Conservation (phyloP, 2,113 vertebrate genomes). For the Plotosus lineatus region DNA sequence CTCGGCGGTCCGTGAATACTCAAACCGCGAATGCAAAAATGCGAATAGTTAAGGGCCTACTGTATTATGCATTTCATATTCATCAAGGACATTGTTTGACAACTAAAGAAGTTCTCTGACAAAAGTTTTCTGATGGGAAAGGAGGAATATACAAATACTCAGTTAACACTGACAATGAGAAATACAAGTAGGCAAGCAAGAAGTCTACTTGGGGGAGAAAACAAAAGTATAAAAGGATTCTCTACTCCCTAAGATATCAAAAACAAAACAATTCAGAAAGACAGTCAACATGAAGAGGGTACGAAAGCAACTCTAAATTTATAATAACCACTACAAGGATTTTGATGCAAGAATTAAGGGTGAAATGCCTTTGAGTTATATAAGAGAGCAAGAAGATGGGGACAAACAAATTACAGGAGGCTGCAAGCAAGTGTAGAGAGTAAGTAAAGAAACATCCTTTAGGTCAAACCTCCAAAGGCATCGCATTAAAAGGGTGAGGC, state of each 20-base stretch:
- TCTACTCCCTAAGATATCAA: slow-evolving; percentile 43
- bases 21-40: too few relatives aligned
- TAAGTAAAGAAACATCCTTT: slow-evolving; percentile 73
- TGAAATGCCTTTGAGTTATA: slow-evolving; percentile 76
- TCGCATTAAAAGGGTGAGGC: slow-evolving; percentile 64
- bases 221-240: slow-evolving; percentile 38
- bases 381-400: slow-evolving; percentile 63
- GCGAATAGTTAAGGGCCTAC: too few relatives aligned
- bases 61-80: background rate
- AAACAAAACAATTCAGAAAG: slow-evolving; percentile 55
- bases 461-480: slow-evolving; percentile 71
- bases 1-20: too few relatives aligned
- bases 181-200: slow-evolving; percentile 32
- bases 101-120: background rate
- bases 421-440: slow-evolving; percentile 74
- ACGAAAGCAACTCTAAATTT: slow-evolving; percentile 68
- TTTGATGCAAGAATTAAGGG: slow-evolving; percentile 80
- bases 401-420: slow-evolving; percentile 63
- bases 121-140: background rate
- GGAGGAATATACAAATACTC: slow-evolving; percentile 1
- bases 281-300: slow-evolving; percentile 66
- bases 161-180: background rate
- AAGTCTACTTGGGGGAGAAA: slow-evolving; percentile 42
- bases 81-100: background rate
- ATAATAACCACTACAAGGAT: slow-evolving; percentile 54